Percentiles rank a stretch among this genome's conserved stretches.
These are phyloP conservation scores for Homarus americanus DNA, from an alignment of 1,140 invertebrate species.

Conservation along the genomic window DNA sequence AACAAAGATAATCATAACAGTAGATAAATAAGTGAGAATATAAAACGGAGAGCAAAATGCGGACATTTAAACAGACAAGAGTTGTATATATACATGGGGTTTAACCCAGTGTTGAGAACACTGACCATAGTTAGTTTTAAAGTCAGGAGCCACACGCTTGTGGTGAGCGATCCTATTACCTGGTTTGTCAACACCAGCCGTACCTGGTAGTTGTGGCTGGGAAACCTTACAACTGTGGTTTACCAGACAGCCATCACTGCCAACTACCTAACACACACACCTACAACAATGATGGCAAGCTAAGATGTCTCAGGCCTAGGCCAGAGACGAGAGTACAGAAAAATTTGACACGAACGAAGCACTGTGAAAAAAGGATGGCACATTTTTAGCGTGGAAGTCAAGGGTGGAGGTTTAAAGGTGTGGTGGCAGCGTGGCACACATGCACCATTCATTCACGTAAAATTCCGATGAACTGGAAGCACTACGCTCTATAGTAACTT, in stretches of 20 bases:
- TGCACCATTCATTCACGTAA: constrained; percentile 28
- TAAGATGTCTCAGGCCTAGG: not conserved
- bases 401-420: constrained; percentile 34
- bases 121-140: not conserved
- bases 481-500: not conserved
- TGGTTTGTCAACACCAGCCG: not conserved
- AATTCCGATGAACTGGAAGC: constrained; percentile 18
- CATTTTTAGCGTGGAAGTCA: constrained; percentile 1
- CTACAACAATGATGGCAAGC: not conserved
- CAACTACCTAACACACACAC: not conserved
- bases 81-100: not conserved
- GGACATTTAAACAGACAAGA: too few species aligned
- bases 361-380: not conserved
- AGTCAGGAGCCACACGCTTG: not conserved
- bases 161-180: not conserved
- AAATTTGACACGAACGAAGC: constrained; percentile 19
- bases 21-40: too few species aligned
- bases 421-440: constrained; percentile 20
- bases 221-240: not conserved
- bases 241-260: not conserved
- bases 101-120: not conserved
- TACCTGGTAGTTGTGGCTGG: not conserved
- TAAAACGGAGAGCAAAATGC: too few species aligned
- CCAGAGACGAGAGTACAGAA: not conserved
- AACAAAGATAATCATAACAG: not conserved